Evolutionary conservation across 2,113 vertebrate species (phyloP).

Genomic region (Tautogolabrus adspersus): DNA sequence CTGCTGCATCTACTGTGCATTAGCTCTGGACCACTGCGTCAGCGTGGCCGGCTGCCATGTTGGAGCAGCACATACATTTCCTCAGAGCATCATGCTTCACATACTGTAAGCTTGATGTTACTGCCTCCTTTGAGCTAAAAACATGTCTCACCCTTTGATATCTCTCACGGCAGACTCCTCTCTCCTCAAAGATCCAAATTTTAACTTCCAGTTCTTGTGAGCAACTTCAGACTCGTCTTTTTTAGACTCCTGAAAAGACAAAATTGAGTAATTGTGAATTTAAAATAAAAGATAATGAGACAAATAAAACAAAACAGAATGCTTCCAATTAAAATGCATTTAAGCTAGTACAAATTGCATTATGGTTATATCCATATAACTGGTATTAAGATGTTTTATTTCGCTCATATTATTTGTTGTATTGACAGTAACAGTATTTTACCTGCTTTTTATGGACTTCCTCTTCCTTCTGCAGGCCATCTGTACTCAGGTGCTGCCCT

Average conservation of each 20-base stretch:
- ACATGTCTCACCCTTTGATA: constrained; percentile 61
- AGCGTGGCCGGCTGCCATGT: constrained; percentile 45
- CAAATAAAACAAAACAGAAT: background rate
- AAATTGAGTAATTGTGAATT: background rate
- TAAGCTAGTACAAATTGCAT: background rate
- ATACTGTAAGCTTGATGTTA: constrained; percentile 15
- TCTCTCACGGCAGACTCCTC: constrained; percentile 4
- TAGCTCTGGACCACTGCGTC: constrained; percentile 37
- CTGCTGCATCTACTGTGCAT: constrained; percentile 30
- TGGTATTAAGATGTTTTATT: too few species aligned
- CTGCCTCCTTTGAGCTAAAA: background rate
- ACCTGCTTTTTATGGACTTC: constrained; percentile 50
- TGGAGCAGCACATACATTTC: constrained; percentile 27
- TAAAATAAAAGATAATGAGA: background rate
- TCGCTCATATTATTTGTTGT: background rate
- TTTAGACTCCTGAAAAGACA: constrained; percentile 33
- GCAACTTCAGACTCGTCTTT: constrained; percentile 16
- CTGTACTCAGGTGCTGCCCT: constrained; percentile 54
- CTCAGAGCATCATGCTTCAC: constrained; percentile 34
- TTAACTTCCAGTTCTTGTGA: constrained; percentile 60
- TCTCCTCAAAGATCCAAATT: constrained; percentile 53
- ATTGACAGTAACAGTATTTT: background rate
- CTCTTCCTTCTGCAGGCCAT: constrained; percentile 33
- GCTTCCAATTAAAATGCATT: background rate
- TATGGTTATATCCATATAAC: too few species aligned